Percentiles rank a stretch among this genome's conserved stretches.
phyloP scores from a whole-genome alignment of 2,113 vertebrate genomes.

The Peromyscus polionotus region DNA sequence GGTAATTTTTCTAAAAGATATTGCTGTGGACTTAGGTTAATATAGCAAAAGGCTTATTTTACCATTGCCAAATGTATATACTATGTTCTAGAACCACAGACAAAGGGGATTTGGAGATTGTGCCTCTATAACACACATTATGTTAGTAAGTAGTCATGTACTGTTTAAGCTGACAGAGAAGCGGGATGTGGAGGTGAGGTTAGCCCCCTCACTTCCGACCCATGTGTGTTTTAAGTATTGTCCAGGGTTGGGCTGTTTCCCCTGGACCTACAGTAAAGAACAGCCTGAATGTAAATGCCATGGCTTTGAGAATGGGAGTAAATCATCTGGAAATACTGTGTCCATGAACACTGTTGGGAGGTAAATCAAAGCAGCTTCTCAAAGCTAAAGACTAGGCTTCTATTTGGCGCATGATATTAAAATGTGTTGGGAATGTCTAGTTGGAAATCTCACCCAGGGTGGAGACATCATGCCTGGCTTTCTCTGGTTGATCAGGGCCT shows the following conservation, averaged over 20 bases:
- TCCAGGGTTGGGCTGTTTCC: background rate
- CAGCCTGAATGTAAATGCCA: background rate
- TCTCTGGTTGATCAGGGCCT: background rate
- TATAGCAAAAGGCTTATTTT: slow-evolving; percentile 41
- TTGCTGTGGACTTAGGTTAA: background rate
- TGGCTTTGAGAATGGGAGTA: background rate
- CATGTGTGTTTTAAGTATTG: background rate
- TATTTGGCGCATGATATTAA: background rate
- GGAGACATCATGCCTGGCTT: background rate
- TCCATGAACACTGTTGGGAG: too few relatives aligned
- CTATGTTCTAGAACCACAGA: background rate
- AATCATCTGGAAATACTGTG: background rate
- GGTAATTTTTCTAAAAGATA: background rate
- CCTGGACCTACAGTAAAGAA: background rate
- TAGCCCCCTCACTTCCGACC: background rate
- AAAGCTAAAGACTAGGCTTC: background rate
- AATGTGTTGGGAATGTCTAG: background rate
- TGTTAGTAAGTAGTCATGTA: background rate
- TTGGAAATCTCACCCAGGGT: background rate
- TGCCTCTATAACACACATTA: background rate
- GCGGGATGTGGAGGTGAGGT: background rate
- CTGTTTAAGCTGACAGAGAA: background rate
- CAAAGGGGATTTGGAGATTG: background rate
- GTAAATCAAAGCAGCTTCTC: background rate
- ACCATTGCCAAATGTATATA: background rate